Percentiles rank a stretch among this genome's conserved stretches.
phyloP scores from a whole-genome alignment of 2,888 invertebrate genomes.

The Pyrrhia umbra region DNA sequence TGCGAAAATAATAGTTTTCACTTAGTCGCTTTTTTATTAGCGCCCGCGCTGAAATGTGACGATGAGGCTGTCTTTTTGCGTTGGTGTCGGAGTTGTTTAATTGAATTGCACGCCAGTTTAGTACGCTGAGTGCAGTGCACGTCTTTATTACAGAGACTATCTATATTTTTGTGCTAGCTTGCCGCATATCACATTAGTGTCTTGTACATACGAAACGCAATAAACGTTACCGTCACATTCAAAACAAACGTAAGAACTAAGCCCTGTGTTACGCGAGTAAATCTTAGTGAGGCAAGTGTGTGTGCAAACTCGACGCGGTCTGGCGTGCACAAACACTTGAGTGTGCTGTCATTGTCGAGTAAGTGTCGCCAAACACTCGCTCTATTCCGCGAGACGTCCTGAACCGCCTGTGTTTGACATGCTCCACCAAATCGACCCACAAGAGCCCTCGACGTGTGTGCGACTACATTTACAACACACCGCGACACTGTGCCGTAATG shows the following conservation, averaged over 20 bases:
- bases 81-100: constrained; percentile 50
- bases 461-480: constrained; percentile 56
- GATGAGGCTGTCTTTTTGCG: constrained; percentile 61
- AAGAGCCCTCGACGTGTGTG: constrained; percentile 70
- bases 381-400: constrained; percentile 68
- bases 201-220: constrained; percentile 7
- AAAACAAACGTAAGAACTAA: constrained; percentile 51
- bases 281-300: constrained; percentile 73
- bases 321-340: constrained; percentile 74
- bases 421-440: constrained; percentile 76
- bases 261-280: constrained; percentile 68
- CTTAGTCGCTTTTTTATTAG: constrained; percentile 68
- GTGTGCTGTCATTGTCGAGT: constrained; percentile 73
- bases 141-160: constrained; percentile 19
- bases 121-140: constrained; percentile 33
- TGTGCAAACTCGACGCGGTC: constrained; percentile 69
- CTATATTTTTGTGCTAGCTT: constrained; percentile 28
- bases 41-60: constrained; percentile 60
- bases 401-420: constrained; percentile 78
- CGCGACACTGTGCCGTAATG: constrained; percentile 56
- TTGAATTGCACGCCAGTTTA: constrained; percentile 48
- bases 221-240: constrained; percentile 23
- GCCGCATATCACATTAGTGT: neutral
- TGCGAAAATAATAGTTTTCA: constrained; percentile 72
- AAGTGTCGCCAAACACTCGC: constrained; percentile 80